phyloP scores from a whole-genome alignment of 2,888 invertebrate species.

The Napeogenes sylphis region DNA sequence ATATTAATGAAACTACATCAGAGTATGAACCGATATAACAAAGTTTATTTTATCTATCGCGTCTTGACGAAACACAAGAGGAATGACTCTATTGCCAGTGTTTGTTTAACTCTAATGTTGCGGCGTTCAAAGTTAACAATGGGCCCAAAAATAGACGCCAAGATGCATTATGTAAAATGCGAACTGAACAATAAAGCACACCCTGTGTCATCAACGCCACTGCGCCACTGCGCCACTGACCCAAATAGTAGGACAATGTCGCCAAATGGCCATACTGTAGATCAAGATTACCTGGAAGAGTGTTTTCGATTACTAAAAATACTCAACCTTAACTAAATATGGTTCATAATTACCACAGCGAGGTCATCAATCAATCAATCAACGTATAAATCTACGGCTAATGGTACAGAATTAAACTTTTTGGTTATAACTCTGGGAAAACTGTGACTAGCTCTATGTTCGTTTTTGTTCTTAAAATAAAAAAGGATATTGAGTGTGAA shows the following conservation, averaged over 20 bases:
- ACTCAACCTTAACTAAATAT: neutral
- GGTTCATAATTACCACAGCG: no score
- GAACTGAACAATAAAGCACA: slow-evolving; percentile 57
- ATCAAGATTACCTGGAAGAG: slow-evolving; percentile 30
- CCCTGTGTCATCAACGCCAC: slow-evolving; percentile 53
- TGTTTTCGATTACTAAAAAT: slow-evolving; percentile 9
- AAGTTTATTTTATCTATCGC: no score
- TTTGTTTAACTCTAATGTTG: neutral
- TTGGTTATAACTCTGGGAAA: no score
- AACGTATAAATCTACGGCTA: no score
- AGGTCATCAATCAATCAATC: no score
- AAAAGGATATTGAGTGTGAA: no score
- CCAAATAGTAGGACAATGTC: slow-evolving; percentile 63
- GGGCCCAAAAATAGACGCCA: slow-evolving; percentile 26
- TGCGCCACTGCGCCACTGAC: slow-evolving; percentile 66
- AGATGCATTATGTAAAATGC: slow-evolving; percentile 46
- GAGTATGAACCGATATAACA: no score
- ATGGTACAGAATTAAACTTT: no score
- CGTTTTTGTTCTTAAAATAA: no score
- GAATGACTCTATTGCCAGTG: neutral
- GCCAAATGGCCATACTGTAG: slow-evolving; percentile 55
- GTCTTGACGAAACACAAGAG: no score
- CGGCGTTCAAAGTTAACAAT: slow-evolving; percentile 5
- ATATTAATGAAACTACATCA: no score
- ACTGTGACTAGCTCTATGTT: no score